Evolutionary conservation across 2,797 vertebrate genomes (phyloP).

Genomic region (Amazona ochrocephala): DNA sequence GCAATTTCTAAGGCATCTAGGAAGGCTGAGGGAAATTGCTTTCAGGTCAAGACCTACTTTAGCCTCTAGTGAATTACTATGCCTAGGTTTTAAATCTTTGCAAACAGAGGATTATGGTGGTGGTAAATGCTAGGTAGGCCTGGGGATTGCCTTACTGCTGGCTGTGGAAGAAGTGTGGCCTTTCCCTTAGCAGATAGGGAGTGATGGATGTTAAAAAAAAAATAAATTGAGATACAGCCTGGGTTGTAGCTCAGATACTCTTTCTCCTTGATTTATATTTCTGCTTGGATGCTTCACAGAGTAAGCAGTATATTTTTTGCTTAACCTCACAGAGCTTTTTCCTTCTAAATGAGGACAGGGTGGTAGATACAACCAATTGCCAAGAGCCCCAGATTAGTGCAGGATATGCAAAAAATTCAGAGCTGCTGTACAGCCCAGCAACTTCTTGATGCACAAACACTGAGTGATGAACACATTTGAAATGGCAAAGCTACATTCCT

Average conservation of each 20-base stretch:
- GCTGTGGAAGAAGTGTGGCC: not conserved
- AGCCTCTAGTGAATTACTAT: slow-evolving; percentile 45
- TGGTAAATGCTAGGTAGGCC: slow-evolving; percentile 44
- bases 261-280: slow-evolving; percentile 61
- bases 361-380: slow-evolving; percentile 3
- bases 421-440: not conserved
- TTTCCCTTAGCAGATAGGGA: slow-evolving; percentile 12
- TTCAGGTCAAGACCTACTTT: slow-evolving; percentile 61
- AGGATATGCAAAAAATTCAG: slow-evolving; percentile 28
- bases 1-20: not conserved
- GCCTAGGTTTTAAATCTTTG: slow-evolving; percentile 54
- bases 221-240: slow-evolving; percentile 36
- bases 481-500: not conserved
- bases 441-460: not conserved
- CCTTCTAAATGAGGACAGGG: not conserved
- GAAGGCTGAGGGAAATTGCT: slow-evolving; percentile 29
- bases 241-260: not conserved
- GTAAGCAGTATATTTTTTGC: slow-evolving; percentile 44
- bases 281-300: not conserved
- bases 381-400: slow-evolving; percentile 9
- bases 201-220: not conserved
- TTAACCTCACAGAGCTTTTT: slow-evolving; percentile 34
- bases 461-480: not conserved
- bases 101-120: slow-evolving; percentile 64
- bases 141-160: not conserved